Evolutionary conservation across 2,888 invertebrate species (phyloP).

Genomic region (Ypsolopha scabrella): DNA sequence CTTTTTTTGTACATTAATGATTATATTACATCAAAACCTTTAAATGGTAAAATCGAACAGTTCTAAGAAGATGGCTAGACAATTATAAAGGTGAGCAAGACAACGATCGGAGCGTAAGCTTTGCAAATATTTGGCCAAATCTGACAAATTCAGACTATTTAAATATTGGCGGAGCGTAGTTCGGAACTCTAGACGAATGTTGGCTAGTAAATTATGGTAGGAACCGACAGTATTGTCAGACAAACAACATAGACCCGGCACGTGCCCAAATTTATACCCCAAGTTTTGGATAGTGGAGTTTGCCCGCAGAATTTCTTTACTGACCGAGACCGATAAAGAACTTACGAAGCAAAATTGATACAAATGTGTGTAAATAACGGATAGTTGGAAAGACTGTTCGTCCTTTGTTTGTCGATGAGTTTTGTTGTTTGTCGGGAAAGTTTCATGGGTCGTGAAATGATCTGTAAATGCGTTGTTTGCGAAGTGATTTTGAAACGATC

Average conservation of each 20-base stretch:
- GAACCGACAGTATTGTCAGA: constrained; percentile 44
- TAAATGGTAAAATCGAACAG: too few species aligned
- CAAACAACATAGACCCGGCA: constrained; percentile 36
- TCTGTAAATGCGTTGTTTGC: constrained; percentile 33
- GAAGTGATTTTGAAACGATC: too few species aligned
- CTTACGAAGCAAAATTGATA: constrained; percentile 37
- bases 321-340: constrained; percentile 33
- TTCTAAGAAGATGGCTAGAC: too few species aligned
- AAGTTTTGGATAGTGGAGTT: constrained; percentile 39
- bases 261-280: constrained; percentile 50
- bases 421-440: constrained; percentile 1
- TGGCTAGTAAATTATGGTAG: constrained; percentile 54
- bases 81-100: too few species aligned
- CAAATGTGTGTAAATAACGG: constrained; percentile 32
- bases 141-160: constrained; percentile 20
- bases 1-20: too few species aligned
- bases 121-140: constrained; percentile 9
- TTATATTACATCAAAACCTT: too few species aligned
- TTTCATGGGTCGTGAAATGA: not conserved
- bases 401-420: constrained; percentile 2
- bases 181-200: constrained; percentile 43
- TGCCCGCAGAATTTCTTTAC: constrained; percentile 29
- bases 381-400: constrained; percentile 12
- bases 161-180: constrained; percentile 43
- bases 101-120: too few species aligned